Conservation (phyloP, 2,113 vertebrate species). For the Platycercus adscitus region DNA sequence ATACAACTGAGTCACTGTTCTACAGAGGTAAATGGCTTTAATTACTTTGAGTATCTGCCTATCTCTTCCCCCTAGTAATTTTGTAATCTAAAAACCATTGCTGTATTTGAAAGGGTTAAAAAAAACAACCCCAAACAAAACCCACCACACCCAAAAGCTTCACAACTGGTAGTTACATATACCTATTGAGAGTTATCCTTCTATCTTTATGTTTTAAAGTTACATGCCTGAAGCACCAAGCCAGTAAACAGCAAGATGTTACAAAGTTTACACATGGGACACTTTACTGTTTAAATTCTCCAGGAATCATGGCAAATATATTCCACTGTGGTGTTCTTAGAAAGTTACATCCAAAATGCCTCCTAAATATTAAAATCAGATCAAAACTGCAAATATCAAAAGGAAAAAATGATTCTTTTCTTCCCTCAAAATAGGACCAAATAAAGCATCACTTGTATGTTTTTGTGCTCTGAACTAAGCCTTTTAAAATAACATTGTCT, state of each 20-base stretch:
- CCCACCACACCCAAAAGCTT: neutral
- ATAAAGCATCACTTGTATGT: neutral
- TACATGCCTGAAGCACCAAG: neutral
- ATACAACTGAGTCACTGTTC: neutral
- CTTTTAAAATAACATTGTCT: conserved; percentile 53
- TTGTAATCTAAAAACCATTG: neutral
- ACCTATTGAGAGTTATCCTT: neutral
- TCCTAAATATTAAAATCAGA: neutral
- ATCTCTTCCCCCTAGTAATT: neutral
- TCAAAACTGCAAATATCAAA: neutral
- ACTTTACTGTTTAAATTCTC: neutral
- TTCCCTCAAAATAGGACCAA: neutral
- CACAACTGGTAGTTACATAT: neutral
- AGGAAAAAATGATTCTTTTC: neutral
- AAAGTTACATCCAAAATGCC: neutral
- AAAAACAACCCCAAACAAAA: neutral
- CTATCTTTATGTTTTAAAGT: neutral
- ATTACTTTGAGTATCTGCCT: neutral
- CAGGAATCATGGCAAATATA: neutral
- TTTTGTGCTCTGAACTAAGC: neutral
- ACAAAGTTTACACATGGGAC: neutral
- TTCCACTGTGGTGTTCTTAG: neutral
- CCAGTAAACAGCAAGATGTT: neutral
- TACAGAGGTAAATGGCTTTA: neutral
- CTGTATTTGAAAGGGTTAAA: neutral